Evolutionary conservation across 2,888 invertebrate species (phyloP).

Genomic region (Panopea generosa): DNA sequence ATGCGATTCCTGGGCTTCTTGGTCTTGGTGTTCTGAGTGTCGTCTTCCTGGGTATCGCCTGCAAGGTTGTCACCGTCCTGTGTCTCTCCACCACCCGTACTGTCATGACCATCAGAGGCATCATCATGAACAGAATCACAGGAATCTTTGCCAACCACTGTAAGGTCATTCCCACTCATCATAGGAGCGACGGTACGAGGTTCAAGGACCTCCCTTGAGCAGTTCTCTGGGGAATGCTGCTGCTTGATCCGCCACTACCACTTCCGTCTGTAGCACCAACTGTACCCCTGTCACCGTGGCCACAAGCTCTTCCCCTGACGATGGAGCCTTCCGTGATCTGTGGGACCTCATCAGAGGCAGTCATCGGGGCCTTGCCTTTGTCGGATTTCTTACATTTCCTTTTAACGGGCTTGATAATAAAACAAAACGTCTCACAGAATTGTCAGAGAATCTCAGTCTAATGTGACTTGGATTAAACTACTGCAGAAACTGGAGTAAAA

Average conservation of each 20-base stretch:
- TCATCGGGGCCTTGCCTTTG: conserved; percentile 8
- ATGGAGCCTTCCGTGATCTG: conserved; percentile 10
- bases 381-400: conserved; percentile 13
- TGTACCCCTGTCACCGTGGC: conserved; percentile 14
- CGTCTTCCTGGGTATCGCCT: background rate
- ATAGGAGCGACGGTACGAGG: background rate
- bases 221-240: conserved; percentile 1
- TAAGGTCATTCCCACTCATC: conserved; percentile 8
- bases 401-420: conserved; percentile 3
- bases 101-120: conserved; percentile 6
- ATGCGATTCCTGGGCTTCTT: background rate
- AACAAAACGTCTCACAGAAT: background rate
- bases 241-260: conserved; percentile 11
- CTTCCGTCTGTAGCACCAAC: conserved; percentile 14
- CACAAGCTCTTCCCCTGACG: conserved; percentile 17
- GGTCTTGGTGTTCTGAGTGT: background rate
- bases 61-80: conserved; percentile 1
- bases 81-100: conserved; percentile 4
- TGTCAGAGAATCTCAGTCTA: too few species aligned
- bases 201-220: conserved; percentile 10
- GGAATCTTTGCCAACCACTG: conserved; percentile 5
- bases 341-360: conserved; percentile 17
- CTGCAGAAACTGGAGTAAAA: conserved; percentile 13
- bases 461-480: conserved; percentile 6
- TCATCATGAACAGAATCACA: conserved; percentile 8